These are phyloP conservation scores for Diploscapter pachys DNA, from an alignment of 1,140 invertebrate genomes.

Conservation along the genomic window DNA sequence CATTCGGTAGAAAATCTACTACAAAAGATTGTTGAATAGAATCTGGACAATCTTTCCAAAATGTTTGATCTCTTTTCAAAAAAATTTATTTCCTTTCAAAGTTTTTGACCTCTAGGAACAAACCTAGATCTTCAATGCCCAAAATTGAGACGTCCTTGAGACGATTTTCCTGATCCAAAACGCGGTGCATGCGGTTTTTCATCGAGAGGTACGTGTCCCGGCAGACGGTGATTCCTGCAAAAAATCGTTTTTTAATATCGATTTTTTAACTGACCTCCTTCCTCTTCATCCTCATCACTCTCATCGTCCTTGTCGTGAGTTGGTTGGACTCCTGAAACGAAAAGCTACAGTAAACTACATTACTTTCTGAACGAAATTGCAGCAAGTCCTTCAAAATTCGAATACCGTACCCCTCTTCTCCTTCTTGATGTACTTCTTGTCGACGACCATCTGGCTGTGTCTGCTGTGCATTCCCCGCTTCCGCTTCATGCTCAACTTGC, in stretches of 20 bases:
- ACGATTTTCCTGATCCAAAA: too few relatives aligned
- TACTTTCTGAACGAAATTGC: neutral
- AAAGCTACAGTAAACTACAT: neutral
- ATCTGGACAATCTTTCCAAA: too few relatives aligned
- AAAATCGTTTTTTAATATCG: too few relatives aligned
- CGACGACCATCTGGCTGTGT: conserved; percentile 14
- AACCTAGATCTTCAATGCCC: neutral
- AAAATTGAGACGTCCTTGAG: too few relatives aligned
- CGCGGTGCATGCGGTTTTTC: too few relatives aligned
- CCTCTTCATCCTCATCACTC: neutral
- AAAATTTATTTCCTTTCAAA: neutral
- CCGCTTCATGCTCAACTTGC: neutral
- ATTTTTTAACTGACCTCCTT: neutral
- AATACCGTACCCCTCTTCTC: neutral
- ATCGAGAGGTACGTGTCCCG: too few relatives aligned
- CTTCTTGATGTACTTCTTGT: conserved; percentile 12
- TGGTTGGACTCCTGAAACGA: neutral
- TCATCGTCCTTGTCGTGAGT: neutral
- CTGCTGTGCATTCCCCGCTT: neutral
- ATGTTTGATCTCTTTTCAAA: neutral
- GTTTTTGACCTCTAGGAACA: neutral
- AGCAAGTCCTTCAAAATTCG: neutral
- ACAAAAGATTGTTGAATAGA: too few relatives aligned
- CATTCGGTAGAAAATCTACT: too few relatives aligned
- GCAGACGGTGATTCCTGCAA: too few relatives aligned